phyloP scores from a whole-genome alignment of 2,113 vertebrate species.

The Ascaphus truei region DNA sequence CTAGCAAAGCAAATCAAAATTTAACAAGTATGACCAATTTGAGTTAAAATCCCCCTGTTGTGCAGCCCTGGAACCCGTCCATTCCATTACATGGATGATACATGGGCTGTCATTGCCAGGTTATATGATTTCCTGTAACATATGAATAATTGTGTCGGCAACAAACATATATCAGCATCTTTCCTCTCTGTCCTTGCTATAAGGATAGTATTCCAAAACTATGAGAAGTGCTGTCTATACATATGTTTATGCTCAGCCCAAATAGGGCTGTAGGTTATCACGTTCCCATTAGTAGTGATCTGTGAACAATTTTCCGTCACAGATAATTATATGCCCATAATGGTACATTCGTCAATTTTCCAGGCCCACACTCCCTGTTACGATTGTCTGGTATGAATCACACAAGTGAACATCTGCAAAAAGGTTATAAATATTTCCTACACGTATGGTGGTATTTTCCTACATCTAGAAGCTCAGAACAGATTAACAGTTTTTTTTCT shows the following conservation, averaged over 20 bases:
- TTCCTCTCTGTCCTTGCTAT: background rate
- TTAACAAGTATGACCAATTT: constrained; percentile 36
- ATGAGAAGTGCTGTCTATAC: background rate
- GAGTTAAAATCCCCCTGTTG: constrained; percentile 29
- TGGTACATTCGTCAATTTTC: background rate
- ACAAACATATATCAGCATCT: constrained; percentile 1
- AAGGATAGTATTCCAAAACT: background rate
- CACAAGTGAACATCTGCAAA: constrained; percentile 30
- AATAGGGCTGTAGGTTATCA: background rate
- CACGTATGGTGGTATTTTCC: constrained; percentile 32
- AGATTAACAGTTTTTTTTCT: constrained; percentile 30
- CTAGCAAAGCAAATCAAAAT: constrained; percentile 21
- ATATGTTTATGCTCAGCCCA: background rate
- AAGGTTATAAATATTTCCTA: constrained; percentile 15
- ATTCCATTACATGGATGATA: constrained; percentile 28
- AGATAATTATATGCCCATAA: background rate
- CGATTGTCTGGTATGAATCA: constrained; percentile 5
- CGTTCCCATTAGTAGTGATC: background rate
- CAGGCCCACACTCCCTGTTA: background rate
- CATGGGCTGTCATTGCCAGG: constrained; percentile 24
- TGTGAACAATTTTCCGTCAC: background rate
- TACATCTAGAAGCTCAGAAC: constrained; percentile 34
- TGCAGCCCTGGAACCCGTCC: constrained; percentile 25
- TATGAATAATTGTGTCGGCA: background rate
- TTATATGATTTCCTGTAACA: constrained; percentile 26